phyloP scores from a whole-genome alignment of 2,888 invertebrate species.

The Atethmia centrago region DNA sequence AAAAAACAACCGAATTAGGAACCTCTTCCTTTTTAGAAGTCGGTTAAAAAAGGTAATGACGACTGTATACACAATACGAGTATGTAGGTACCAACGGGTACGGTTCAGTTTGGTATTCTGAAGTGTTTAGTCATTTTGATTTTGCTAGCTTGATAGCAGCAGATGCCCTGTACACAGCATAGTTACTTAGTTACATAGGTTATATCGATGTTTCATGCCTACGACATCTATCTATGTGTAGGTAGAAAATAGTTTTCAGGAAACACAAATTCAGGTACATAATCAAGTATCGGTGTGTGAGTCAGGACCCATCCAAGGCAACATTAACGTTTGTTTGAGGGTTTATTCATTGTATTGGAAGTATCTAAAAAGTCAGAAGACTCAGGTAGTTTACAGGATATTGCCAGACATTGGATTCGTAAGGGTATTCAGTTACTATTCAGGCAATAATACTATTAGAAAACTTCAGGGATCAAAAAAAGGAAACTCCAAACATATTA shows the following conservation, averaged over 20 bases:
- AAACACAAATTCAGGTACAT: not conserved
- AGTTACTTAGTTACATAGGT: too few species aligned
- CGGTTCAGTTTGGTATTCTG: not conserved
- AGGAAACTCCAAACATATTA: constrained; percentile 21
- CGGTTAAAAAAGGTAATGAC: too few species aligned
- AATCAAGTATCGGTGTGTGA: not conserved
- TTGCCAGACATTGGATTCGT: not conserved
- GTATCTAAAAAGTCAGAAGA: too few species aligned
- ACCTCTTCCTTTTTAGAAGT: too few species aligned
- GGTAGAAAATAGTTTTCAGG: not conserved
- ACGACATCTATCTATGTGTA: not conserved
- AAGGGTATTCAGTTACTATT: not conserved
- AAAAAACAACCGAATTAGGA: too few species aligned
- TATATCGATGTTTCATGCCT: not conserved
- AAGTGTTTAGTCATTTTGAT: not conserved
- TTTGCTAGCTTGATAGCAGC: not conserved
- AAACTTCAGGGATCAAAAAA: not conserved
- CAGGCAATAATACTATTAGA: not conserved
- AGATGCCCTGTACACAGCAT: too few species aligned
- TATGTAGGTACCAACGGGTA: not conserved
- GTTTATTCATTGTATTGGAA: not conserved
- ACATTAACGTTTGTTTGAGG: not conserved
- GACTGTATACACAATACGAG: too few species aligned
- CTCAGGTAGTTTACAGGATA: not conserved
- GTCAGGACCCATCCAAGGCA: not conserved